These are phyloP conservation scores for Coptodon bakossiorum DNA, from an alignment of 2,113 vertebrate genomes.

Conservation along the genomic window DNA sequence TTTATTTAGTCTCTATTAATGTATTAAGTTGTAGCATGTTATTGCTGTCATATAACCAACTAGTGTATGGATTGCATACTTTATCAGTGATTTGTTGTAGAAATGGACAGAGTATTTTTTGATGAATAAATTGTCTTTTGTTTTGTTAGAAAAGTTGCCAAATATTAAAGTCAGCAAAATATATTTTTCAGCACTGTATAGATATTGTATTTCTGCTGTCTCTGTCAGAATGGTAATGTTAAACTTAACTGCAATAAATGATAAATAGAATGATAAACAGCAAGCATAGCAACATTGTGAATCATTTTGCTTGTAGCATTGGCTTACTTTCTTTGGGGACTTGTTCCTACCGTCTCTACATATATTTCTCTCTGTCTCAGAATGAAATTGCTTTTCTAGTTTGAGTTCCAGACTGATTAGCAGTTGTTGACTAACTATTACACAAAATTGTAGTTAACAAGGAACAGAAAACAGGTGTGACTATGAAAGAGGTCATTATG, in stretches of 20 bases:
- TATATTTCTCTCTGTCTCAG: neutral
- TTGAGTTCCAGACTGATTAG: neutral
- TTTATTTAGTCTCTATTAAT: neutral
- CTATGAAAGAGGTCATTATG: neutral
- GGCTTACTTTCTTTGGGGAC: neutral
- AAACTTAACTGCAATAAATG: slow-evolving; percentile 37
- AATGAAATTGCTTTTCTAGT: neutral
- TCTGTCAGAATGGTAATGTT: slow-evolving; percentile 8
- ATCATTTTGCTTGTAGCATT: neutral
- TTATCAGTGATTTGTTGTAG: slow-evolving; percentile 23
- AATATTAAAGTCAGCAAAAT: slow-evolving; percentile 31
- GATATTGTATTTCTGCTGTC: slow-evolving; percentile 17
- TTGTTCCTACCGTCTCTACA: neutral
- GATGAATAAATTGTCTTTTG: slow-evolving; percentile 39
- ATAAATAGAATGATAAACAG: neutral
- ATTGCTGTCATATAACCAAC: neutral
- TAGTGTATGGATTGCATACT: neutral
- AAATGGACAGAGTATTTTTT: slow-evolving; percentile 53
- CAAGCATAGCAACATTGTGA: neutral
- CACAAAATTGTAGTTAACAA: neutral
- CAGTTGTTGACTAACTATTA: neutral
- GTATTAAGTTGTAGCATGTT: neutral
- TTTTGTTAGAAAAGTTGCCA: slow-evolving; percentile 36
- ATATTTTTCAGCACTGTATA: slow-evolving; percentile 47
- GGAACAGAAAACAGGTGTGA: neutral